Percentiles rank a stretch among this genome's conserved stretches.
Evolutionary conservation across 2,888 invertebrate genomes (phyloP).

Genomic region (Tetropium fuscum): DNA sequence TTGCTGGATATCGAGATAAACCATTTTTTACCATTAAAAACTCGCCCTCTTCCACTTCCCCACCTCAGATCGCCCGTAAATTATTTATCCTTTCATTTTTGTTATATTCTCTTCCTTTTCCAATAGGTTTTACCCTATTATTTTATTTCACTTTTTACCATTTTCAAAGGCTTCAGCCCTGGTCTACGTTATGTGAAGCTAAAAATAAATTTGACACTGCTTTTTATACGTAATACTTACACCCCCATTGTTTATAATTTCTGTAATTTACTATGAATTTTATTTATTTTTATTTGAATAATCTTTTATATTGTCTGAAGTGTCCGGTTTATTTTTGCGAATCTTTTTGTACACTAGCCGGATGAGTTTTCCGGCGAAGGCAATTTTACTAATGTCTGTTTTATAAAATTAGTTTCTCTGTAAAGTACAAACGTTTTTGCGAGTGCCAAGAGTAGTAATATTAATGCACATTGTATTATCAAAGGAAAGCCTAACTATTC

Average conservation of each 20-base stretch:
- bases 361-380: slow-evolving; percentile 39
- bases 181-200: background rate
- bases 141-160: too few relatives aligned
- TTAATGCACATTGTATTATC: slow-evolving; percentile 35
- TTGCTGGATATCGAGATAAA: too few relatives aligned
- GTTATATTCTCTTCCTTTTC: too few relatives aligned
- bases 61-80: too few relatives aligned
- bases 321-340: slow-evolving; percentile 23
- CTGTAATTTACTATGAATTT: slow-evolving; percentile 6
- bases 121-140: too few relatives aligned
- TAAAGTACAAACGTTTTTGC: slow-evolving; percentile 55
- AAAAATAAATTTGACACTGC: slow-evolving; percentile 8
- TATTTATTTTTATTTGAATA: background rate
- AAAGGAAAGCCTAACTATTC: slow-evolving; percentile 10
- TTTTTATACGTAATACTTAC: background rate
- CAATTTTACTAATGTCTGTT: slow-evolving; percentile 44
- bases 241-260: background rate
- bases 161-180: too few relatives aligned
- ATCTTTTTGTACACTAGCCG: slow-evolving; percentile 32
- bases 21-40: too few relatives aligned
- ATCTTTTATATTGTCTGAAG: background rate
- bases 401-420: slow-evolving; percentile 41
- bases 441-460: slow-evolving; percentile 56
- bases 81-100: too few relatives aligned
- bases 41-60: too few relatives aligned